Evolutionary conservation across 2,113 vertebrate species (phyloP).

Genomic region (Morone saxatilis): DNA sequence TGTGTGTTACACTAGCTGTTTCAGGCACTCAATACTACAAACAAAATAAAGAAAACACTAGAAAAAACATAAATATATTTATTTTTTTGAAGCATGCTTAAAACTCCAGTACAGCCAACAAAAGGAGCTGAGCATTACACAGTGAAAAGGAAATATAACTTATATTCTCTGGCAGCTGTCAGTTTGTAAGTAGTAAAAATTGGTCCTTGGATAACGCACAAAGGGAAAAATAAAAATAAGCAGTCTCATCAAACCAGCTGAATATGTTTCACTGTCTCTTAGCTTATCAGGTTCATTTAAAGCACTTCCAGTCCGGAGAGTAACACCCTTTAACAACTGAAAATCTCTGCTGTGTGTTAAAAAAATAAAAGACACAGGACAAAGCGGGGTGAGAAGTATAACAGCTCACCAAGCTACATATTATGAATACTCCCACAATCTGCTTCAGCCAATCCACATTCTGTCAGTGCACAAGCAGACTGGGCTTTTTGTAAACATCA

Average conservation of each 20-base stretch:
- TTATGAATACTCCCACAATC: constrained; percentile 40
- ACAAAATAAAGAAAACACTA: constrained; percentile 27
- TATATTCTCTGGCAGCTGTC: constrained; percentile 48
- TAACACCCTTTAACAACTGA: constrained; percentile 30
- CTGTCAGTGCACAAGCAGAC: constrained; percentile 73
- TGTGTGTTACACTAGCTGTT: background rate
- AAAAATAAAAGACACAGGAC: constrained; percentile 53
- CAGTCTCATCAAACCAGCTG: constrained; percentile 43
- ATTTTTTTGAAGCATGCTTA: constrained; percentile 75
- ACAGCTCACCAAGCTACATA: constrained; percentile 67
- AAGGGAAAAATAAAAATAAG: constrained; percentile 1
- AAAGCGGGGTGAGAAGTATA: constrained; percentile 48
- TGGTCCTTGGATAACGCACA: constrained; percentile 64
- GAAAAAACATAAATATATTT: constrained; percentile 80
- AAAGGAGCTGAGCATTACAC: constrained; percentile 60
- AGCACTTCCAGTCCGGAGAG: constrained; percentile 60
- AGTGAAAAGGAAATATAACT: constrained; percentile 66
- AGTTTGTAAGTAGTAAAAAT: constrained; percentile 59
- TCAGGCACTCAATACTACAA: background rate
- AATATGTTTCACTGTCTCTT: constrained; percentile 37
- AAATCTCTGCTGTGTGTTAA: constrained; percentile 49
- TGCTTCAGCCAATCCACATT: constrained; percentile 42
- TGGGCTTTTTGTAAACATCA: constrained; percentile 78
- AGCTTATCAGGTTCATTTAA: constrained; percentile 75
- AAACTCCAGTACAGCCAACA: constrained; percentile 67